These are phyloP conservation scores for Esox lucius DNA, from an alignment of 2,797 vertebrate species.

Conservation along the genomic window DNA sequence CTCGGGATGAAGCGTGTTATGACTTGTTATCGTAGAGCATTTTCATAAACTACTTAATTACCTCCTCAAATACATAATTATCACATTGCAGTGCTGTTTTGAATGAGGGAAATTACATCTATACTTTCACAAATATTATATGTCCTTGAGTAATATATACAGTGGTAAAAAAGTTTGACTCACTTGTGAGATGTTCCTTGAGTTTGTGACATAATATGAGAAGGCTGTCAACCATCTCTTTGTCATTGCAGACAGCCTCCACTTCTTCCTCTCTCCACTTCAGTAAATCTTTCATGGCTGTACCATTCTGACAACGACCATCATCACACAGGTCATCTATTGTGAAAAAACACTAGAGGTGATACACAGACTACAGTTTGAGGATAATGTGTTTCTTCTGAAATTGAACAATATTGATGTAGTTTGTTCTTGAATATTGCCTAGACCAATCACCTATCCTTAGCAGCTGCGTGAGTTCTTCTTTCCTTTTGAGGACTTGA, in stretches of 20 bases:
- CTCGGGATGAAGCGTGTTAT: no score
- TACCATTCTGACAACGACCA: constrained; percentile 51
- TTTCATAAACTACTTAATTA: no score
- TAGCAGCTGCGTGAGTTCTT: constrained; percentile 73
- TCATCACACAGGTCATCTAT: constrained; percentile 36
- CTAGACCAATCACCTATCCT: constrained; percentile 72
- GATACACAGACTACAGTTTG: constrained; percentile 58
- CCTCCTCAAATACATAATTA: no score
- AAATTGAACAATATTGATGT: background rate
- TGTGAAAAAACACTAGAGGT: background rate
- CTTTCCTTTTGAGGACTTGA: constrained; percentile 57
- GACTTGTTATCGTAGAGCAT: no score
- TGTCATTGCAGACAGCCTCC: constrained; percentile 63
- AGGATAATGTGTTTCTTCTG: background rate
- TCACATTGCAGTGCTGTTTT: no score
- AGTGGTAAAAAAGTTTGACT: background rate
- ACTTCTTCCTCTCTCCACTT: constrained; percentile 69
- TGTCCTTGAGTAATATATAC: background rate
- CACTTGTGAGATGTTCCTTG: constrained; percentile 60
- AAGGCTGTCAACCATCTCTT: constrained; percentile 70
- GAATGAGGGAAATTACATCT: background rate
- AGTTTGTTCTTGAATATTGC: no score
- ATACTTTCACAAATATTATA: background rate
- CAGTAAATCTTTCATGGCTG: constrained; percentile 69
- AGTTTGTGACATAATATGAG: constrained; percentile 79